Base-by-base conservation (phyloP, 2,888 invertebrate genomes). In the Plagodis pulveraria region DNA sequence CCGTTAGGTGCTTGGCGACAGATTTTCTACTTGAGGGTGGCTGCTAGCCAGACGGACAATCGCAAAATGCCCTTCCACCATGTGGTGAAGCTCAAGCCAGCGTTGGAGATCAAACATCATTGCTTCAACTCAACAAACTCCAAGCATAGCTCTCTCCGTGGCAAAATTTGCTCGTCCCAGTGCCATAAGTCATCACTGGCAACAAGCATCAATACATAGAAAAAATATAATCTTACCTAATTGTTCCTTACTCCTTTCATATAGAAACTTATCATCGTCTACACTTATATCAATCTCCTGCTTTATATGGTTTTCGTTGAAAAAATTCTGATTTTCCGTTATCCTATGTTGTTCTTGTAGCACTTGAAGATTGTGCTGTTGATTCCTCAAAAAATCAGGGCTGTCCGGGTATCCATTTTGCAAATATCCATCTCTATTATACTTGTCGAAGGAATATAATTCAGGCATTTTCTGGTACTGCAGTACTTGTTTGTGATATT, bases 301-400 rank as follows among this genome's bases (percentile, higher is more conserved):
- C 42, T 92, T 92, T 73, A 92, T 91, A 54, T 86, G 86, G 22
- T 76, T 86, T 40, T 90, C 91, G 46, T 84, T 86, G 55, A 89
- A 91, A 41, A 89, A 89, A 34, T 84, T 87, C 71, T 88, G 89
- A 40, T 83, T 87, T 41, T 89, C 91, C 0, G 72, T 83, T 2
- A 84, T 65, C 42, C 89, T 72, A 44, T 88, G 89, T 38, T 85
- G 87, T 5, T 89, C 85, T 5, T 91, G 91, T 0, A 91, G 42
- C 38, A 90, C 75, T 35, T 89, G 88, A 0, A 91, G 40, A 45
- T 91, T 90, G 43, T 91, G 89, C 46, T 91, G 91, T 10, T 91
- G 91, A 40, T 83, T 89, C 44, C 87, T 73, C 0, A 91, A 57
- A 10, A 87, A 40, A 4, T 89, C 91, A 0, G 80, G 88, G 5